Evolutionary conservation across 1,140 invertebrate species (phyloP).

Genomic region (Camponotus vicinus): DNA sequence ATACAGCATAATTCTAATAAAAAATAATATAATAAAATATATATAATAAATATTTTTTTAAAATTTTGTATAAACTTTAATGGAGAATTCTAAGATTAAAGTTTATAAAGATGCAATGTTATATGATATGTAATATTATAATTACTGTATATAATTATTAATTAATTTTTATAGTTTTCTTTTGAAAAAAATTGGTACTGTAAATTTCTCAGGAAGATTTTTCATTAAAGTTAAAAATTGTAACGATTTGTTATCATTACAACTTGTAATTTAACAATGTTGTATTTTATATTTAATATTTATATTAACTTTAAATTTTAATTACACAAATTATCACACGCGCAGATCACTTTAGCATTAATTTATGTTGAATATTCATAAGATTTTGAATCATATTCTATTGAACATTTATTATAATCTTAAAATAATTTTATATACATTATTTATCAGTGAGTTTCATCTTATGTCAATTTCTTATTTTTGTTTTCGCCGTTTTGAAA

Average conservation of each 20-base stretch:
- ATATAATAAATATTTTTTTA: neutral
- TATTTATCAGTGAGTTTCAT: neutral
- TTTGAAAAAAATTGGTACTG: neutral
- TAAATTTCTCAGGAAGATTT: neutral
- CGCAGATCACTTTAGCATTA: neutral
- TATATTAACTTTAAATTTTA: conserved; percentile 12
- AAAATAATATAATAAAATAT: too few relatives aligned
- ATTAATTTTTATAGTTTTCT: conserved; percentile 5
- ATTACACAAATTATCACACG: neutral
- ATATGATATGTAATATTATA: neutral
- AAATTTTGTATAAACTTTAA: neutral
- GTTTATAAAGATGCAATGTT: neutral
- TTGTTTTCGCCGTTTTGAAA: neutral
- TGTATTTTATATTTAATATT: conserved; percentile 13
- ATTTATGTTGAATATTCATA: neutral
- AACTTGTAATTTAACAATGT: too few relatives aligned
- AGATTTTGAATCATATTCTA: neutral
- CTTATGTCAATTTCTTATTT: conserved; percentile 8
- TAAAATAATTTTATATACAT: neutral
- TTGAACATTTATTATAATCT: conserved; percentile 24
- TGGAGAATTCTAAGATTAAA: neutral
- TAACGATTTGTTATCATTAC: too few relatives aligned
- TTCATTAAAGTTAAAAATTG: neutral
- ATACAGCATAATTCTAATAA: too few relatives aligned
- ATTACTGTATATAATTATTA: neutral